phyloP scores from a whole-genome alignment of 2,113 vertebrate species.

The Panthera leo region DNA sequence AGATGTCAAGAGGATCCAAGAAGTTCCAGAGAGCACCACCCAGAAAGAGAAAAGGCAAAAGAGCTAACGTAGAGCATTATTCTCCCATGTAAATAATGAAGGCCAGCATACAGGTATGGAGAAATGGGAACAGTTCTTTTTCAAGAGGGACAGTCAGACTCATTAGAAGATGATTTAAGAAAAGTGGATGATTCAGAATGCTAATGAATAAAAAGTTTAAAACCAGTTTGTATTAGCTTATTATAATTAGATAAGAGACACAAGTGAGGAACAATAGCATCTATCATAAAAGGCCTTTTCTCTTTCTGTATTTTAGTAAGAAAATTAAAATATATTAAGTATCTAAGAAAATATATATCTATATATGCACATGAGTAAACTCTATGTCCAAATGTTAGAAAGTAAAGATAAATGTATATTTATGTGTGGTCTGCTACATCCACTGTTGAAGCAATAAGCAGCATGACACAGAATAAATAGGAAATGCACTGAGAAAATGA shows the following conservation, averaged over 20 bases:
- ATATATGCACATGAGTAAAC: neutral
- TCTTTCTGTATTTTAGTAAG: neutral
- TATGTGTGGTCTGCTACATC: neutral
- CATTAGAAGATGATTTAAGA: neutral
- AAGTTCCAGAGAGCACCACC: neutral
- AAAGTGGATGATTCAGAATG: neutral
- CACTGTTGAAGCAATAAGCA: neutral
- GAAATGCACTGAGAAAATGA: neutral
- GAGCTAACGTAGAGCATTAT: neutral
- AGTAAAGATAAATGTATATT: neutral
- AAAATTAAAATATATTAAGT: neutral
- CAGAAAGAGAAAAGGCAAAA: neutral
- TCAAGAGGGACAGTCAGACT: neutral
- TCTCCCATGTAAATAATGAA: neutral
- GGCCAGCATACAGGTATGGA: neutral
- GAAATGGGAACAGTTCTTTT: neutral
- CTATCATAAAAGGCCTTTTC: neutral
- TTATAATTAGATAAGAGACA: neutral
- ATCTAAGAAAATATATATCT: neutral
- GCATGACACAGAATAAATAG: neutral
- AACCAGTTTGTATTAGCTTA: neutral
- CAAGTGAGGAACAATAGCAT: neutral
- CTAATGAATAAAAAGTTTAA: neutral
- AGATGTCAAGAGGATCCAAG: constrained; percentile 3
- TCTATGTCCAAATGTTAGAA: neutral